phyloP scores from a whole-genome alignment of 2,888 invertebrate species.

The Melipona bicolor region DNA sequence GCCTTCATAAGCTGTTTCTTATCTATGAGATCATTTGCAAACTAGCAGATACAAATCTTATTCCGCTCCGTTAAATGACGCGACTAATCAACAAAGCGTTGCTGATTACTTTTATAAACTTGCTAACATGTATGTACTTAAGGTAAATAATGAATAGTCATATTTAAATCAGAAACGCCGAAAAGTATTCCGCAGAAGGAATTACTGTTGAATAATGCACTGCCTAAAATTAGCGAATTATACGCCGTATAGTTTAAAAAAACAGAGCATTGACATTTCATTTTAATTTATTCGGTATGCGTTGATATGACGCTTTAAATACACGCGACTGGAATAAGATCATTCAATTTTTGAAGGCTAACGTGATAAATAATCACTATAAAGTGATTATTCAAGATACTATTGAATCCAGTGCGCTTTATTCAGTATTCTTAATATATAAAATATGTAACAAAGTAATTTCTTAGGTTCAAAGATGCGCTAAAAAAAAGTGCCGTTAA shows the following conservation, averaged over 20 bases:
- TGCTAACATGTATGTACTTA: constrained; percentile 46
- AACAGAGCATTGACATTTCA: constrained; percentile 15
- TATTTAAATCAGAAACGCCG: constrained; percentile 39
- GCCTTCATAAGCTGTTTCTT: constrained; percentile 42
- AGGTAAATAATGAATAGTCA: constrained; percentile 32
- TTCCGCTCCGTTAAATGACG: neutral
- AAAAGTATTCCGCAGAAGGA: neutral
- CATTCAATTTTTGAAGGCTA: constrained; percentile 16
- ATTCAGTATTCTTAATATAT: constrained; percentile 5
- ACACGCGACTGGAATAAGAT: neutral
- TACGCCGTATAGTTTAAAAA: neutral
- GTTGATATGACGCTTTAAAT: neutral
- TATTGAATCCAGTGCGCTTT: neutral
- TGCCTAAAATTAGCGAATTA: constrained; percentile 4
- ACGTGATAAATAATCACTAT: neutral
- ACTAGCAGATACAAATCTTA: neutral
- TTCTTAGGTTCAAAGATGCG: neutral
- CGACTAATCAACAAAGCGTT: constrained; percentile 11
- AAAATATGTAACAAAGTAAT: neutral
- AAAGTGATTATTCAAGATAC: constrained; percentile 1
- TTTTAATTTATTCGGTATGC: constrained; percentile 40
- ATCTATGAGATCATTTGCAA: neutral
- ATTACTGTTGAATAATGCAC: constrained; percentile 4
- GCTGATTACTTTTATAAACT: neutral
- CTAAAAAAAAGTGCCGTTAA: constrained; percentile 2